A percentile compares a stretch with the other conserved stretches of the same genome.
phyloP scores from a whole-genome alignment of 2,888 invertebrate genomes.

The Bruchidius siliquastri region DNA sequence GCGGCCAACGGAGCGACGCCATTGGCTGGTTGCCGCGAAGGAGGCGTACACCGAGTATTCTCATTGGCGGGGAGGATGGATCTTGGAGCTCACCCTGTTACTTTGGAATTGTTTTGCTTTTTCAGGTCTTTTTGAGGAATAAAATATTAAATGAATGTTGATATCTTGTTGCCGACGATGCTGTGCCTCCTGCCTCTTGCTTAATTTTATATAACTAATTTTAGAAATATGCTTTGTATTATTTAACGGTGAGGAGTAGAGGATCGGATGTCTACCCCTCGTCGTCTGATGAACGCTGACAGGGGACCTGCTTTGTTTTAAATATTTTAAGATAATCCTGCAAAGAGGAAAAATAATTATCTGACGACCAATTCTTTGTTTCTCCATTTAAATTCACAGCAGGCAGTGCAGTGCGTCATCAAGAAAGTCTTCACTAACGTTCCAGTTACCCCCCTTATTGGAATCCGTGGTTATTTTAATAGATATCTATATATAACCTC shows the following conservation, averaged over 20 bases:
- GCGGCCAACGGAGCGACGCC: slow-evolving; percentile 28
- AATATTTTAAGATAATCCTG: slow-evolving; percentile 12
- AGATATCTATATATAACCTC: too few relatives aligned
- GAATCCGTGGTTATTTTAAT: too few relatives aligned
- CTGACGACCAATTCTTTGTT: not conserved
- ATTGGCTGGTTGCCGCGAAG: slow-evolving; percentile 32
- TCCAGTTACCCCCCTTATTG: too few relatives aligned
- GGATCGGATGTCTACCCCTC: slow-evolving; percentile 14
- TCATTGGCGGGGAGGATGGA: slow-evolving; percentile 22
- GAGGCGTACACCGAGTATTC: slow-evolving; percentile 29
- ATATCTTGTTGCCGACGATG: slow-evolving; percentile 29
- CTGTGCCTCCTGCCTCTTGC: slow-evolving; percentile 11
- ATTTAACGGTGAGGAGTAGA: slow-evolving; percentile 19
- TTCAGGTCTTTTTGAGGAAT: slow-evolving; percentile 36
- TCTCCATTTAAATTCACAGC: not conserved
- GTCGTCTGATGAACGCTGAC: slow-evolving; percentile 14
- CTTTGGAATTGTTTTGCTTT: slow-evolving; percentile 33
- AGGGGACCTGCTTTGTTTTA: slow-evolving; percentile 21
- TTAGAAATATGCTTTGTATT: slow-evolving; percentile 29
- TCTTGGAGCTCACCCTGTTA: slow-evolving; percentile 25
- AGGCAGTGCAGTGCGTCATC: not conserved
- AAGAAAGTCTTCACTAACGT: too few relatives aligned
- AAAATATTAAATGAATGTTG: slow-evolving; percentile 44
- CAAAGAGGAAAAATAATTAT: not conserved
- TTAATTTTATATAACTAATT: slow-evolving; percentile 32